Evolutionary conservation across 2,797 vertebrate genomes (phyloP), one percentile per base, ranked within the genome.

Genomic region (Tachyglossus aculeatus): DNA sequence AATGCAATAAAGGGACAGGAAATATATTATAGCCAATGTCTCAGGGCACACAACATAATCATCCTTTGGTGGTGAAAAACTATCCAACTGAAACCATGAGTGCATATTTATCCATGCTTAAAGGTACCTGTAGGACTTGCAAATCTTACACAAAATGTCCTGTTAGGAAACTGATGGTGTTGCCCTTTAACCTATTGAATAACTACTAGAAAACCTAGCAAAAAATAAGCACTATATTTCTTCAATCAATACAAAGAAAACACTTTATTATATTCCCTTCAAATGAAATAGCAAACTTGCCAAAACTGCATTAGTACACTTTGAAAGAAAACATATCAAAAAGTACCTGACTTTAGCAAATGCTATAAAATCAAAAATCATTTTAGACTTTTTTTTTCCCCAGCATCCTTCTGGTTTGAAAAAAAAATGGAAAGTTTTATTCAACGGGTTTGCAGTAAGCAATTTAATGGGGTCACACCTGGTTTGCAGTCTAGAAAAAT

Each of bases 1-100:
- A 96, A 95, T 95, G 94, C 95, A 97, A 97, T 96, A 96, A 97
- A 96, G 92, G 94, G 95, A 95, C 91, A 95, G 94, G 92, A 95
- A 95, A 94, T 96, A 95, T 96, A 96, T 96, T 96, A 96, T 93
- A 91, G 95, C 93, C 92, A 88, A 90, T 95, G 95, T 96, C 96
- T 97, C 91, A 93, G 92, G 95, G 96, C 95, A 90, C 95, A 94
- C 93, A 93, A 94, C 94, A 94, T 96, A 97, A 97, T 95, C 93
- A 93, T 93, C 91, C 92, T 93, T 93, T 92, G 94, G 95, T 94
- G 92, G 94, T 94, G 94, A 96, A 95, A 95, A 91, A 92, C 90
- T 90, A 79, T 88, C 91, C 88, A 78, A 88, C 91, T 90, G 92
- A 90, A 92, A 81, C 90, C 86, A 80, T 83, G 88, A 89, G 88